Conservation (phyloP, 2,113 vertebrate genomes). For the Eurystomus gularis region DNA sequence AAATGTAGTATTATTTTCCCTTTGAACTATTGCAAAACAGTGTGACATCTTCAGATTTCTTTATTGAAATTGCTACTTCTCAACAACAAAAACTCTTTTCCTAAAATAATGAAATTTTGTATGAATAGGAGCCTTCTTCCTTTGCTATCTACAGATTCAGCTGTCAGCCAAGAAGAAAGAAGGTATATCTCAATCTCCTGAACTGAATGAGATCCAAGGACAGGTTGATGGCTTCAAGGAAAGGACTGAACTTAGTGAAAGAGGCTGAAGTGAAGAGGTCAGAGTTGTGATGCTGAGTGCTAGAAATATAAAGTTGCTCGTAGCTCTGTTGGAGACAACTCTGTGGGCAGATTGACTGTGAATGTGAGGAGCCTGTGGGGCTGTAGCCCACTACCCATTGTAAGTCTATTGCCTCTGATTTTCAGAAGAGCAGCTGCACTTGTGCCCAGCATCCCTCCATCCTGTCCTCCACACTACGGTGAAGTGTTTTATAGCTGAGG, state of each 20-base stretch:
- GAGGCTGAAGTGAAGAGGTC: neutral
- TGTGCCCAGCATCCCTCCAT: neutral
- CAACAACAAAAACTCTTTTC: neutral
- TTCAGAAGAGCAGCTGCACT: neutral
- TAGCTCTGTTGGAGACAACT: neutral
- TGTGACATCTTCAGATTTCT: neutral
- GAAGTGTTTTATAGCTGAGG: neutral
- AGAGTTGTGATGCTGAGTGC: neutral
- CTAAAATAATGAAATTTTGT: neutral
- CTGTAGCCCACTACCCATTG: neutral
- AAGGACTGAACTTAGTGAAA: neutral
- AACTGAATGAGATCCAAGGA: neutral
- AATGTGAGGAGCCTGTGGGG: neutral
- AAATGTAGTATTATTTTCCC: neutral
- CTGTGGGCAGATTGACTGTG: neutral
- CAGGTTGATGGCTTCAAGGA: neutral
- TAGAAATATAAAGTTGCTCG: neutral
- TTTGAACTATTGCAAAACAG: neutral
- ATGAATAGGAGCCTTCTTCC: neutral
- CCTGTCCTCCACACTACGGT: neutral
- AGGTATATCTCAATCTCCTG: neutral
- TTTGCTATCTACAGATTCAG: neutral
- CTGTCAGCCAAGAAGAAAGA: neutral
- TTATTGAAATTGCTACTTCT: neutral
- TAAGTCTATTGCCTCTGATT: fast-evolving